Base-by-base conservation (phyloP, 2,797 vertebrate genomes). In the Rhynchotus rufescens region DNA sequence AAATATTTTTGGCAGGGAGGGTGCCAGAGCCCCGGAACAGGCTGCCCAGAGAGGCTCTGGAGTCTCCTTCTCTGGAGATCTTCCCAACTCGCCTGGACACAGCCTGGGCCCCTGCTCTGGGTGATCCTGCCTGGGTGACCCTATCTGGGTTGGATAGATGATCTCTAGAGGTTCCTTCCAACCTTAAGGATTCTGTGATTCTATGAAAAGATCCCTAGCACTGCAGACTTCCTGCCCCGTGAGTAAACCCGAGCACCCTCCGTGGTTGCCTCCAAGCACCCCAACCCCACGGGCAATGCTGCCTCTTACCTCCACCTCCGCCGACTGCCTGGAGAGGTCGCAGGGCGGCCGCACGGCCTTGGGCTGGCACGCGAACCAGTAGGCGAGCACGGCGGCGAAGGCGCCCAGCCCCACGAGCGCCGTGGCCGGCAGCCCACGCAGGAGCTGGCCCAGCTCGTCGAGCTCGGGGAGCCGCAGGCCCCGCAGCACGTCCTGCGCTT, bases 351-450 rank as follows among this genome's bases (percentile, higher is more conserved):
- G 97, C 95, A 99, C 98, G 60, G 99, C 97, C 23, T 98, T 97
- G 8, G 99, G 99, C 54, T 99, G 98, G 85, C 98, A 99, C 92
- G 99, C 98, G 6, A 99, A 95, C 99, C 99, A 99, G 96, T 99
- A 99, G 15, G 98, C 98, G 10, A 99, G 95, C 49, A 99, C 96
- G 4, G 99, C 99, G 0, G 99, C 98, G 44, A 99, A 97, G 8
- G 99, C 98, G 1, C 99, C 99, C 36, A 99, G 96, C 86, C 99
- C 98, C 89, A 99, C 98, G 67, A 99, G 98, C 1, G 99, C 98
- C 40, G 99, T 98, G 77, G 99, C 98, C 0, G 99, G 99, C 87
- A 99, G 97, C 65, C 98, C 99, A 90, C 96, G 97, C 91, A 99
- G 98, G 79, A 99, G 98, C 93, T 98, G 99, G 72, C 98, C 98